Conservation (phyloP, 2,113 vertebrate species). For the Nothobranchius furzeri region DNA sequence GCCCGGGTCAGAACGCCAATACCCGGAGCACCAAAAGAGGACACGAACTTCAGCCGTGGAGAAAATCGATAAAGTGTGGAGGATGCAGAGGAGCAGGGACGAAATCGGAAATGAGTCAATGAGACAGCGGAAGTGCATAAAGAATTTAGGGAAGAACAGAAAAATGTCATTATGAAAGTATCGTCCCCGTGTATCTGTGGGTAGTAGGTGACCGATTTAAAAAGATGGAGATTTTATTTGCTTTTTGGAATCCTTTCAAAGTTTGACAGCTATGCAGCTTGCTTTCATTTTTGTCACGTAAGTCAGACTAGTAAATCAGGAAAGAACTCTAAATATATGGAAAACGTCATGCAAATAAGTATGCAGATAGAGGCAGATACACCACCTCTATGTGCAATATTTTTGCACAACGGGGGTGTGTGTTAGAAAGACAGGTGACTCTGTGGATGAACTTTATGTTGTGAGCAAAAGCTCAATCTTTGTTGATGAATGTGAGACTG, state of each 20-base stretch:
- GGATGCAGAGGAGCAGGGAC: constrained; percentile 41
- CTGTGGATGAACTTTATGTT: background rate
- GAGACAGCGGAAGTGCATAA: constrained; percentile 37
- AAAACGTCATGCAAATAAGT: background rate
- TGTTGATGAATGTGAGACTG: background rate
- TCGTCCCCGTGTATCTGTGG: constrained; percentile 37
- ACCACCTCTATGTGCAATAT: background rate
- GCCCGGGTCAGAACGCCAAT: constrained; percentile 60
- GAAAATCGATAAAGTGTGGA: constrained; percentile 72
- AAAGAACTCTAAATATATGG: background rate
- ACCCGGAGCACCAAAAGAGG: constrained; percentile 52
- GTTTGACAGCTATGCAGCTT: constrained; percentile 49
- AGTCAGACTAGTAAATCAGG: background rate
- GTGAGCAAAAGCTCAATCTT: too few species aligned
- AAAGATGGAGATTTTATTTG: constrained; percentile 49
- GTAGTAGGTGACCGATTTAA: constrained; percentile 55
- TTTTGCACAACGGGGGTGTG: background rate
- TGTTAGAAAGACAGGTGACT: background rate
- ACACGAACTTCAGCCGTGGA: constrained; percentile 51
- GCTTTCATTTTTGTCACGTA: constrained; percentile 36
- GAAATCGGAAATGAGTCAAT: constrained; percentile 15
- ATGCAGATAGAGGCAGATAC: background rate
- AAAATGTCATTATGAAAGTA: constrained; percentile 41
- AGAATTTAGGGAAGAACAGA: constrained; percentile 54
- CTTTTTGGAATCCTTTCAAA: constrained; percentile 55